A percentile compares a stretch with the other conserved stretches of the same genome.
These are phyloP conservation scores for Chrysogorgia sp. DNA, from an alignment of 92 coral and sea anemone species.

Conservation along the genomic window DNA sequence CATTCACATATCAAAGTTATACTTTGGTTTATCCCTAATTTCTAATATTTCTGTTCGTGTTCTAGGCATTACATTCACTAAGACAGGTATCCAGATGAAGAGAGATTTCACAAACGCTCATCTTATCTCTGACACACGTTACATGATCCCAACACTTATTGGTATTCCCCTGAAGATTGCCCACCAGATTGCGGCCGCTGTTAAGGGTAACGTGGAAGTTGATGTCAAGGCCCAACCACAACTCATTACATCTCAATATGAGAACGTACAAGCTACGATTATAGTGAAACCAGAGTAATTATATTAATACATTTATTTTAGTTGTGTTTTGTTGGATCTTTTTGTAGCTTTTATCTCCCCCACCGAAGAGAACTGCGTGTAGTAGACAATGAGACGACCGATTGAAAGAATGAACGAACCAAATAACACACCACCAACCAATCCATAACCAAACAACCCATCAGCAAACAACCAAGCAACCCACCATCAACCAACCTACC, in stretches of 20 bases:
- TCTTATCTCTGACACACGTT: constrained; percentile 62
- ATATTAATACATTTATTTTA: no score
- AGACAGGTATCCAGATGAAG: constrained; percentile 55
- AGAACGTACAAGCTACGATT: constrained; percentile 34
- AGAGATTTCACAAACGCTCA: constrained; percentile 66
- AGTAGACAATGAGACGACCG: no score
- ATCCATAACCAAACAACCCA: background rate
- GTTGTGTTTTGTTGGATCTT: background rate
- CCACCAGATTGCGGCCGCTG: constrained; percentile 47
- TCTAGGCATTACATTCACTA: constrained; percentile 68
- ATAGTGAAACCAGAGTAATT: constrained; percentile 68
- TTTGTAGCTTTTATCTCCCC: background rate
- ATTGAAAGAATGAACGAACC: background rate
- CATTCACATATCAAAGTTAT: background rate
- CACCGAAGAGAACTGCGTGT: no score
- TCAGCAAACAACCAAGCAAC: background rate
- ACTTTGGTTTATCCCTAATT: background rate
- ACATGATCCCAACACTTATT: constrained; percentile 73
- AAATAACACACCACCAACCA: background rate
- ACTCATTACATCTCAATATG: constrained; percentile 26
- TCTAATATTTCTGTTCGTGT: no score
- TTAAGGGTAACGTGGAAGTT: constrained; percentile 35
- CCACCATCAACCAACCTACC: background rate
- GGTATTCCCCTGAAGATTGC: constrained; percentile 77
- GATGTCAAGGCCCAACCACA: constrained; percentile 55